Percentiles rank a stretch among this genome's conserved stretches.
Conservation (phyloP, 1,140 invertebrate genomes). For the Marisa cornuarietis region DNA sequence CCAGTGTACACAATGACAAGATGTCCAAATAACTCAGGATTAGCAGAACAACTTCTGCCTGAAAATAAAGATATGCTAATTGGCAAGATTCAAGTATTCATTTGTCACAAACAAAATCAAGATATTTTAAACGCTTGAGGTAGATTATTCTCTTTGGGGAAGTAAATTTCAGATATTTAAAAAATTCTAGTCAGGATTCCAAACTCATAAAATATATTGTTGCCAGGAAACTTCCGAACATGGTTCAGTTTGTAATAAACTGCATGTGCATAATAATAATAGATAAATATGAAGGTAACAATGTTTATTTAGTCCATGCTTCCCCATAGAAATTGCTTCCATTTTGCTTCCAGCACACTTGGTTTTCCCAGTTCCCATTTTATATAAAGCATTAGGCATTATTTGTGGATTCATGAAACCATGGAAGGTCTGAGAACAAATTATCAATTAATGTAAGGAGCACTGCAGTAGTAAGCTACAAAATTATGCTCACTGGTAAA, state of each 20-base stretch:
- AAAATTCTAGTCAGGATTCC: neutral
- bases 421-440: no score
- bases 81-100: neutral
- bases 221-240: no score
- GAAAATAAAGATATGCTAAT: conserved; percentile 40
- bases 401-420: no score
- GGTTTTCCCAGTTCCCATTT: no score
- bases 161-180: neutral
- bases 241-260: no score
- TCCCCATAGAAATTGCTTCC: no score
- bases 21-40: conserved; percentile 83
- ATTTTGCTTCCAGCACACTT: no score
- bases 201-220: no score
- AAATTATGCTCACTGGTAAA: conserved; percentile 3
- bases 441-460: neutral
- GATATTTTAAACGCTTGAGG: neutral
- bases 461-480: neutral
- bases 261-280: no score
- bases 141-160: neutral
- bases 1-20: conserved; percentile 78
- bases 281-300: no score
- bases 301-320: no score
- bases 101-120: neutral
- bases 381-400: no score
- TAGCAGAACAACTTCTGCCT: conserved; percentile 78